A percentile compares a stretch with the other conserved stretches of the same genome.
Conservation (phyloP, 2,113 vertebrate species). For the Channa argus region DNA sequence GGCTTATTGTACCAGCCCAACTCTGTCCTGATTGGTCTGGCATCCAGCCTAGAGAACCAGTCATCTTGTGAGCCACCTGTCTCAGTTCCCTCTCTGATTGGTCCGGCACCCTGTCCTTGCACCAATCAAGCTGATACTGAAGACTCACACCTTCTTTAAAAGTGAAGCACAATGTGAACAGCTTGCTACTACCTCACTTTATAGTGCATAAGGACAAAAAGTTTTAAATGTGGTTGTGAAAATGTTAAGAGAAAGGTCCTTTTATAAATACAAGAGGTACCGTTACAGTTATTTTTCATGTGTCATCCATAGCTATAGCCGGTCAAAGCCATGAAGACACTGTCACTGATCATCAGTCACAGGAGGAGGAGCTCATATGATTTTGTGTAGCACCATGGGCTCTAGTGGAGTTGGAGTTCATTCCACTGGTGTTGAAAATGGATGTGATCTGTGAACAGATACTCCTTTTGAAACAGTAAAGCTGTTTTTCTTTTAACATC, state of each 20-base stretch:
- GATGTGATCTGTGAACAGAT: conserved; percentile 22
- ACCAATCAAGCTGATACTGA: too few relatives aligned
- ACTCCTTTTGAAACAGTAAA: conserved; percentile 21
- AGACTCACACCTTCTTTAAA: too few relatives aligned
- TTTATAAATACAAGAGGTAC: background rate
- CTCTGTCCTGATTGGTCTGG: too few relatives aligned
- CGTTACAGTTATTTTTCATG: conserved; percentile 22
- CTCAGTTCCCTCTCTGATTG: too few relatives aligned
- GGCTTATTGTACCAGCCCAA: too few relatives aligned
- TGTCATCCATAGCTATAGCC: conserved; percentile 14
- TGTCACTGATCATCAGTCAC: conserved; percentile 17
- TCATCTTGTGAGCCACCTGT: too few relatives aligned
- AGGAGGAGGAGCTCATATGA: background rate
- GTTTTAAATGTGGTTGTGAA: background rate
- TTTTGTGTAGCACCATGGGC: conserved; percentile 19
- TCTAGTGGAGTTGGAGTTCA: conserved; percentile 27
- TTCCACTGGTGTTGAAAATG: conserved; percentile 41
- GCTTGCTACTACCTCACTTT: too few relatives aligned
- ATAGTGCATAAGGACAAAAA: too few relatives aligned
- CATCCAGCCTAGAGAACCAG: too few relatives aligned
- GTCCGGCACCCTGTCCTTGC: too few relatives aligned
- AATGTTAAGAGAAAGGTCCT: background rate
- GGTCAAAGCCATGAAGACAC: conserved; percentile 27
- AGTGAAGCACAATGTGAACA: too few relatives aligned
- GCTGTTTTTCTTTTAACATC: conserved; percentile 6